These are phyloP conservation scores for Entelurus aequoreus DNA, from an alignment of 2,113 vertebrate genomes.

Conservation along the genomic window DNA sequence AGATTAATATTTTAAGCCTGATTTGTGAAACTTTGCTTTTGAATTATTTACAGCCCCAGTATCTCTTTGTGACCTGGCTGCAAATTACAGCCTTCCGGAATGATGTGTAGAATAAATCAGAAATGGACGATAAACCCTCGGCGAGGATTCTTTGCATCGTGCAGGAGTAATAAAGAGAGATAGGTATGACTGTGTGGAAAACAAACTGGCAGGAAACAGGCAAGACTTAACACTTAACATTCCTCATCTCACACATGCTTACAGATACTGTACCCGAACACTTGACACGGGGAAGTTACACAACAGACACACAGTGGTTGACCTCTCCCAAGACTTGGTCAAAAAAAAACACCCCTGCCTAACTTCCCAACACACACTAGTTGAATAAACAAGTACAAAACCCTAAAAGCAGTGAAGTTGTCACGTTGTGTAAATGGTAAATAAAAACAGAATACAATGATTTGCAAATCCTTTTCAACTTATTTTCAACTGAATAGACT, in stretches of 20 bases:
- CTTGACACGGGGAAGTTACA: slow-evolving; percentile 41
- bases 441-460: no score
- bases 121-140: background rate
- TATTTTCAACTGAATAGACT: no score
- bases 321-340: slow-evolving; percentile 3
- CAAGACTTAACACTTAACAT: slow-evolving; percentile 48
- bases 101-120: slow-evolving; percentile 1
- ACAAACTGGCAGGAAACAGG: slow-evolving; percentile 38
- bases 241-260: slow-evolving; percentile 41
- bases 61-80: slow-evolving; percentile 1
- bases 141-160: background rate
- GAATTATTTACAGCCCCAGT: slow-evolving; percentile 4
- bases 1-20: slow-evolving; percentile 2
- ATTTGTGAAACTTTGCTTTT: slow-evolving; percentile 5
- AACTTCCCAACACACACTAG: slow-evolving; percentile 6
- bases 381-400: slow-evolving; percentile 32
- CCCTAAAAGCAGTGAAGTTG: no score
- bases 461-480: no score
- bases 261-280: slow-evolving; percentile 3
- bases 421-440: no score
- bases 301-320: slow-evolving; percentile 15
- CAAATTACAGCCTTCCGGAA: slow-evolving; percentile 1
- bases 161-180: background rate
- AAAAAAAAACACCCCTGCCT: background rate
- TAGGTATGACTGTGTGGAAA: background rate